A percentile compares a stretch with the other conserved stretches of the same genome.
Conservation (phyloP, 2,113 vertebrate species). For the Columba livia region DNA sequence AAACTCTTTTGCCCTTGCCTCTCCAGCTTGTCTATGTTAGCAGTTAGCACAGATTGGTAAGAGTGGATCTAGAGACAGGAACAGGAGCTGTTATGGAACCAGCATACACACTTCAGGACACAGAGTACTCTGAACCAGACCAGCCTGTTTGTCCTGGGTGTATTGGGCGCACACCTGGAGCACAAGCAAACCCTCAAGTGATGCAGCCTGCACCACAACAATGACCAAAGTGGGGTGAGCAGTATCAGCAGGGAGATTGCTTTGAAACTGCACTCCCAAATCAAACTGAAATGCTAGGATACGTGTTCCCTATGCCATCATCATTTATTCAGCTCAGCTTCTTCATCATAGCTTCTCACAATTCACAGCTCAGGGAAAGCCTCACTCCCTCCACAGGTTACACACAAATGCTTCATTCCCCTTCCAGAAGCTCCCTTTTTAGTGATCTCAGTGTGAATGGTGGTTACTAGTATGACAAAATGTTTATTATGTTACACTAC, state of each 20-base stretch:
- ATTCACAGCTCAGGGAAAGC: not conserved
- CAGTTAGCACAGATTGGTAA: not conserved
- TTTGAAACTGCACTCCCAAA: not conserved
- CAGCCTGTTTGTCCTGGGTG: rapidly evolving
- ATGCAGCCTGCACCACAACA: not conserved
- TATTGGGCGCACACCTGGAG: not conserved
- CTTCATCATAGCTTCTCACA: not conserved
- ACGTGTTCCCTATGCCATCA: not conserved
- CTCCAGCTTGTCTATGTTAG: not conserved
- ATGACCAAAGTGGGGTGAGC: not conserved
- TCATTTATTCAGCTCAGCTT: not conserved
- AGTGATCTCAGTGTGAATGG: not conserved
- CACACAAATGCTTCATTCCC: not conserved
- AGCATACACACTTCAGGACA: not conserved
- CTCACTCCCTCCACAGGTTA: not conserved
- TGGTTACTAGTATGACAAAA: not conserved
- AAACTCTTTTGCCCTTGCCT: not conserved
- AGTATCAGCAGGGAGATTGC: not conserved
- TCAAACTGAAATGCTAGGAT: not conserved
- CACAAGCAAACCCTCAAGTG: not conserved
- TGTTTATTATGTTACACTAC: no score
- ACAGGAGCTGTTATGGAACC: not conserved
- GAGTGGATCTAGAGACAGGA: rapidly evolving
- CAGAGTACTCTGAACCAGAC: not conserved
- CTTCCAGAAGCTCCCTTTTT: not conserved